Evolutionary conservation across 2,888 invertebrate genomes (phyloP).

Genomic region (Sesia bembeciformis): DNA sequence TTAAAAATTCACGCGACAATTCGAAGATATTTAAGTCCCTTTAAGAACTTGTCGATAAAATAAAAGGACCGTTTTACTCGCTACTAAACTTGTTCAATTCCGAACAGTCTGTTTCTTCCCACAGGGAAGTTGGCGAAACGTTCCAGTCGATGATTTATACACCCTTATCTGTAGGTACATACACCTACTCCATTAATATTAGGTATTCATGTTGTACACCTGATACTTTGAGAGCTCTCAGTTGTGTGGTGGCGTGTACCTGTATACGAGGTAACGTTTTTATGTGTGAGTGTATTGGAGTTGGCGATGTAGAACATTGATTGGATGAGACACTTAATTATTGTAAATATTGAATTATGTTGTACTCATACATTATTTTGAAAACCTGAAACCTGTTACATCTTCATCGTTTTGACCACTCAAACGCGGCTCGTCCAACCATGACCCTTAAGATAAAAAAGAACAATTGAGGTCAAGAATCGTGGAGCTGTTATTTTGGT

Average conservation of each 20-base stretch:
- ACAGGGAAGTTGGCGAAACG: slow-evolving; percentile 53
- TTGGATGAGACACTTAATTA: too few species aligned
- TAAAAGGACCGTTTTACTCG: slow-evolving; percentile 23
- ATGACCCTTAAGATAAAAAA: too few species aligned
- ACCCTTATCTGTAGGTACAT: slow-evolving; percentile 46
- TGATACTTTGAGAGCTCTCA: slow-evolving; percentile 51
- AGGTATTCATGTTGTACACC: slow-evolving; percentile 68
- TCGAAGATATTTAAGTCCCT: slow-evolving; percentile 23
- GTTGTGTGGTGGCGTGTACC: not conserved
- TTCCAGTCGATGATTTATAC: slow-evolving; percentile 60
- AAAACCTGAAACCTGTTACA: too few species aligned
- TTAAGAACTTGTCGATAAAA: slow-evolving; percentile 5
- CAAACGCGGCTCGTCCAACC: too few species aligned
- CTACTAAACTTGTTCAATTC: slow-evolving; percentile 26
- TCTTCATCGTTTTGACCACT: too few species aligned
- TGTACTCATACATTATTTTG: too few species aligned
- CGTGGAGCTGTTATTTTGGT: too few species aligned
- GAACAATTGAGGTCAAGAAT: too few species aligned
- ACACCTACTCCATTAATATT: slow-evolving; percentile 64
- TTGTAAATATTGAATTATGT: too few species aligned
- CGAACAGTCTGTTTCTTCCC: slow-evolving; percentile 61
- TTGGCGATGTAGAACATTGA: too few species aligned
- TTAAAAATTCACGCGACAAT: slow-evolving; percentile 25
- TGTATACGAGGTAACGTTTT: slow-evolving; percentile 1
- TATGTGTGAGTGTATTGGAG: not conserved